Evolutionary conservation across 2,888 invertebrate species (phyloP), one percentile per base, ranked within the genome.

Genomic region (Toxonevra muliebris): DNA sequence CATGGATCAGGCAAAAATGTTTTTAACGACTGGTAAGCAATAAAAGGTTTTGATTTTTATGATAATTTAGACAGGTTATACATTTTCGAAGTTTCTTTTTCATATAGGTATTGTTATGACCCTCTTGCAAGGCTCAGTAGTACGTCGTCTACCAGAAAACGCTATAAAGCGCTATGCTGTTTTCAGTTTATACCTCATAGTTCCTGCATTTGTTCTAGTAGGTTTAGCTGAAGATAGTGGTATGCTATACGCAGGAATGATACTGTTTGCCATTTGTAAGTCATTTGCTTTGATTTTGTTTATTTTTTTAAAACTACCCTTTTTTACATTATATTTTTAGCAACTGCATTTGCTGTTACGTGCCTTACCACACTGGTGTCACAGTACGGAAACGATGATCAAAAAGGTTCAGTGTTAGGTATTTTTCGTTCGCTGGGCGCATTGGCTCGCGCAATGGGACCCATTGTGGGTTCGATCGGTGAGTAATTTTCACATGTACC

Each of bases 1-100:
- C 57, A 94, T 97, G 93, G 94, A 97, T 85, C 98, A 99, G 86
- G 98, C 98, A 8, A 95, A 93, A 89, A 97, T 99, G 95, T 99
- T 98, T 84, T 89, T 97, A 77, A 92, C 92, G 65, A 94, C 97
- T 79, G 98, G 98, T 86, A 83, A 86, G 19, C 15, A 20, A 19
- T 17, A n/a, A n/a, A n/a, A n/a, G n/a, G n/a, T n/a, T n/a, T n/a
- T 11, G 19, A 4, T 17, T 19, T 15, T 53, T 19, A 52, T 50
- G 13, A 55, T 54, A 40, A 64, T 17, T 65, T n/a, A 54, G 13
- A 55, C 52, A 13, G 43, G 3, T 40, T 17, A 19, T 42, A 20
- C 20, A n/a, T 4, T 19, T 12, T 48, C 8, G 13, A 15, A 20
- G 52, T 13, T 13, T 48, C 7, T 53, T n/a, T n/a, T 11, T 8